Conservation (phyloP, 2,888 invertebrate genomes). For the Drosophila picticornis region DNA sequence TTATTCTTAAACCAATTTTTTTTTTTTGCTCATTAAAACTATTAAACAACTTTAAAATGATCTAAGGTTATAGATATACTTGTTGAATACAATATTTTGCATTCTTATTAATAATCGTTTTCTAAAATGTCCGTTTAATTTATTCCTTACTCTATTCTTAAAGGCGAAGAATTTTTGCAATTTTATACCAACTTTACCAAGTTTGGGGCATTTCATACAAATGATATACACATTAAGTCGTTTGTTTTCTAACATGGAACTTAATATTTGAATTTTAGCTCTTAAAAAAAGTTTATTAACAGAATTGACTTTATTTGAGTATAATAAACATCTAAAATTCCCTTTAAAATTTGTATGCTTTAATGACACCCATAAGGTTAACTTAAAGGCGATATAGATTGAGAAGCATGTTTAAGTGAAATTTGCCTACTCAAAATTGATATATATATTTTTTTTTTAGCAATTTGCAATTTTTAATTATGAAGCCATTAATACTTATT, state of each 20-base stretch:
- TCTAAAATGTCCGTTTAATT: background rate
- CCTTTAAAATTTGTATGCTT: background rate
- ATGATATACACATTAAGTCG: background rate
- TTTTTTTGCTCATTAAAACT: background rate
- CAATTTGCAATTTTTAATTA: slow-evolving; percentile 74
- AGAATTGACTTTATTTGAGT: background rate
- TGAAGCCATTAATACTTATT: slow-evolving; percentile 82
- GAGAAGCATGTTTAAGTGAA: background rate
- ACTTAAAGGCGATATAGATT: background rate
- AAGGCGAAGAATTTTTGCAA: background rate
- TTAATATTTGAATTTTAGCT: background rate
- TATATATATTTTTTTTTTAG: slow-evolving; percentile 16
- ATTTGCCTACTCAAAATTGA: slow-evolving; percentile 21
- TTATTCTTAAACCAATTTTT: background rate
- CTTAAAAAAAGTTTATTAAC: background rate
- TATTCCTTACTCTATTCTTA: background rate
- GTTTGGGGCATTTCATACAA: background rate
- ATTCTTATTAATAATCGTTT: background rate
- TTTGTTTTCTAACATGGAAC: background rate
- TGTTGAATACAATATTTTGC: background rate
- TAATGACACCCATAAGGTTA: slow-evolving; percentile 6
- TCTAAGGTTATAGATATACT: background rate
- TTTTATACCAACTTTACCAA: background rate
- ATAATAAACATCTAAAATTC: background rate
- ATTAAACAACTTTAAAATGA: background rate